These are phyloP conservation scores for Mesocentrotus franciscanus DNA, from an alignment of 53 echinoderm and acorn worm genomes.

Conservation along the genomic window DNA sequence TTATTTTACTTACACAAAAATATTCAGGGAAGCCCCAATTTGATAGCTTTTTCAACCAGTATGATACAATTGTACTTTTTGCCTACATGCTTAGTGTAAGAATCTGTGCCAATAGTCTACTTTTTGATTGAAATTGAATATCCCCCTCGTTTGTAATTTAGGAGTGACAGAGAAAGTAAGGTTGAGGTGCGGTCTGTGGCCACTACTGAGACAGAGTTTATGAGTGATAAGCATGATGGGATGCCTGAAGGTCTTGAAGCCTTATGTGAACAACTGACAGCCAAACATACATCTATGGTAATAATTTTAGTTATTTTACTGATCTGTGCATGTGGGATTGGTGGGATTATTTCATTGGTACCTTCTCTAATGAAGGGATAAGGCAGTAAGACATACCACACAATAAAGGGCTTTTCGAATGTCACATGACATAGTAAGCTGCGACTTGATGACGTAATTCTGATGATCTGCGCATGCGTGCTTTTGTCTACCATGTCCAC, in stretches of 20 bases:
- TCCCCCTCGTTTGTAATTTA: neutral
- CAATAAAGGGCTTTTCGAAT: too few relatives aligned
- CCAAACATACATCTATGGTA: slow-evolving; percentile 77
- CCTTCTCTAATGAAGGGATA: too few relatives aligned
- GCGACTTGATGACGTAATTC: too few relatives aligned
- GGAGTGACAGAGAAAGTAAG: neutral
- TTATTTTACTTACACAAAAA: neutral
- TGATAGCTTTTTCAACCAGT: neutral
- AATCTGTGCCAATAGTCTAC: too few relatives aligned
- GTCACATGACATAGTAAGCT: too few relatives aligned
- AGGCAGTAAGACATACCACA: too few relatives aligned
- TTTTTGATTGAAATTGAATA: too few relatives aligned
- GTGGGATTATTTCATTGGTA: too few relatives aligned
- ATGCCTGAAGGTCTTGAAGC: slow-evolving; percentile 82
- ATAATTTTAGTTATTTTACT: neutral
- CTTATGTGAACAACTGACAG: slow-evolving; percentile 76
- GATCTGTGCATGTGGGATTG: neutral
- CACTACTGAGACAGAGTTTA: slow-evolving; percentile 21
- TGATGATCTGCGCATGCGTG: too few relatives aligned
- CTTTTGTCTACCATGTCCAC: too few relatives aligned
- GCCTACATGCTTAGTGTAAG: too few relatives aligned
- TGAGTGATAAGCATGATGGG: slow-evolving; percentile 48
- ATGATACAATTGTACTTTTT: too few relatives aligned
- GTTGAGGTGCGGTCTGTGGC: neutral
- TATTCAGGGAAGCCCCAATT: neutral